phyloP scores from a whole-genome alignment of 1,140 invertebrate genomes.

The Phthorimaea operculella region DNA sequence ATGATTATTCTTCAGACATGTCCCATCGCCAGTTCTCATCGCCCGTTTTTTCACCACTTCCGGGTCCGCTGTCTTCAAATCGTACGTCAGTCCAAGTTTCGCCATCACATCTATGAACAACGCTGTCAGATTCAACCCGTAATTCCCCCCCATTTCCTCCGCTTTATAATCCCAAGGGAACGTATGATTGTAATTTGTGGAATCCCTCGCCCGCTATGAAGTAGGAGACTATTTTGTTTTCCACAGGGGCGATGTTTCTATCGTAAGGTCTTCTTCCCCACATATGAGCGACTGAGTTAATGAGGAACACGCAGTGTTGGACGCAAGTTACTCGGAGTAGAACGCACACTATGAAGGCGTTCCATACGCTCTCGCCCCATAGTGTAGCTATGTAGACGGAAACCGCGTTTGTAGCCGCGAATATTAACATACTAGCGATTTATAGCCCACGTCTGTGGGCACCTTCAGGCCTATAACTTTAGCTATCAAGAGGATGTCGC shows the following conservation, averaged over 20 bases:
- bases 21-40: constrained; percentile 74
- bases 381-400: constrained; percentile 70
- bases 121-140: constrained; percentile 71
- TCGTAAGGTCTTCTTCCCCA: constrained; percentile 81
- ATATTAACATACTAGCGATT: no score
- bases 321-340: constrained; percentile 74
- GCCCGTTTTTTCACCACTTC: constrained; percentile 68
- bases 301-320: constrained; percentile 79
- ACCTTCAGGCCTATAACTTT: no score
- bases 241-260: constrained; percentile 60
- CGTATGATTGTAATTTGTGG: constrained; percentile 83
- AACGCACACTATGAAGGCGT: constrained; percentile 72
- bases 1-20: constrained; percentile 29
- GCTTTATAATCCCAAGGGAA: constrained; percentile 81
- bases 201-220: constrained; percentile 72
- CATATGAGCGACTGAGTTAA: constrained; percentile 81
- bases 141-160: constrained; percentile 72
- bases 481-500: no score
- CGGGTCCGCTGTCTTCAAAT: constrained; percentile 69
- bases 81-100: constrained; percentile 73
- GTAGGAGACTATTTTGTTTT: constrained; percentile 74
- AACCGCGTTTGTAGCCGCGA: constrained; percentile 73
- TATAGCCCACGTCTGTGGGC: no score
- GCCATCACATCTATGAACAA: constrained; percentile 75
- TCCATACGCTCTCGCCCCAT: constrained; percentile 76